Conservation (phyloP, 2,113 vertebrate genomes). For the Alectura lathami region DNA sequence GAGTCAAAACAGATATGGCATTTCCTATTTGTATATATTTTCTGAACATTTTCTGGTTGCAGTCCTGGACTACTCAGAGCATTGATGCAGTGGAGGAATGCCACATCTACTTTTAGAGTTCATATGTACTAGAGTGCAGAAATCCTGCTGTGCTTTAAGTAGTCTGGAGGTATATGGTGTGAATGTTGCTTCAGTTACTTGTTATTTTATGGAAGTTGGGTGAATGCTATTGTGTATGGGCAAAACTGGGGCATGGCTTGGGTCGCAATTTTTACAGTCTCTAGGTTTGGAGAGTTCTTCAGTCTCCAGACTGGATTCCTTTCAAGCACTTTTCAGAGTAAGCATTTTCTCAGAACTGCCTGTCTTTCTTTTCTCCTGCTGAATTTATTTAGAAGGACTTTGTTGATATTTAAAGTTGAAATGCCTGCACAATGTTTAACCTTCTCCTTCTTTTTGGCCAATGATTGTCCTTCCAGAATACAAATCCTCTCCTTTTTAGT, state of each 20-base stretch:
- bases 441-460: slow-evolving; percentile 40
- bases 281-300: neutral
- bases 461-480: slow-evolving; percentile 37
- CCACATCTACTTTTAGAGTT: neutral
- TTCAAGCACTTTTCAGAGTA: slow-evolving; percentile 15
- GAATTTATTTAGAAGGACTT: slow-evolving; percentile 65
- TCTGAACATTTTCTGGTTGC: neutral
- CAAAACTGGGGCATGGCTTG: neutral
- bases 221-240: neutral
- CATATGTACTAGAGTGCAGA: neutral
- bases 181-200: neutral
- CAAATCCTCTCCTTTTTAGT: slow-evolving; percentile 63
- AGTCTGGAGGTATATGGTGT: neutral
- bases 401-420: slow-evolving; percentile 63
- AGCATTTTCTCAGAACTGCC: slow-evolving; percentile 45
- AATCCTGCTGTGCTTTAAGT: neutral
- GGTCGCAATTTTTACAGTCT: neutral
- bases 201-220: slow-evolving; percentile 3
- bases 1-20: slow-evolving; percentile 12
- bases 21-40: slow-evolving; percentile 9
- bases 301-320: slow-evolving; percentile 2
- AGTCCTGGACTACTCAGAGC: neutral
- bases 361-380: slow-evolving; percentile 12
- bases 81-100: neutral
- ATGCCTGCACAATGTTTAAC: slow-evolving; percentile 36